phyloP scores from a whole-genome alignment of 2,888 invertebrate genomes.

The Litoditis marina region DNA sequence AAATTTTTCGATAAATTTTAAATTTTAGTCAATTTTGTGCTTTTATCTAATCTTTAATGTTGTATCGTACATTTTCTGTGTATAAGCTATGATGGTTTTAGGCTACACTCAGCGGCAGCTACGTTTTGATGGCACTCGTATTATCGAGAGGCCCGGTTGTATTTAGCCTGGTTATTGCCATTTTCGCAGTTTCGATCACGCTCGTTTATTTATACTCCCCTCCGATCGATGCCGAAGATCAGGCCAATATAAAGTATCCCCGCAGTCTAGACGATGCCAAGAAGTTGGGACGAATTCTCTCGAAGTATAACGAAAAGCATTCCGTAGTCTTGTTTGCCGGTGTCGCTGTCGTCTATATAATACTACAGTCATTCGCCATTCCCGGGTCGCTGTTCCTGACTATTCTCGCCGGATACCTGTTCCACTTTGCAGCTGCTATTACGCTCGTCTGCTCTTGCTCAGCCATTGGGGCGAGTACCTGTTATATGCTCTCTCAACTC shows the following conservation, averaged over 20 bases:
- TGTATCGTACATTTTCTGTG: too few relatives aligned
- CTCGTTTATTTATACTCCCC: conserved; percentile 48
- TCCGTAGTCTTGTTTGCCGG: conserved; percentile 76
- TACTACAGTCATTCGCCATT: conserved; percentile 97
- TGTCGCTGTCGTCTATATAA: conserved; percentile 85
- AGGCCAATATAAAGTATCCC: conserved; percentile 81
- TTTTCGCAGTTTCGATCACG: not conserved
- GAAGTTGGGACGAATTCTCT: conserved; percentile 82
- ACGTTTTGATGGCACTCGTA: too few relatives aligned
- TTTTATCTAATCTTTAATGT: too few relatives aligned
- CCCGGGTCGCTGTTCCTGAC: conserved; percentile 97
- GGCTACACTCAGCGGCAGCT: too few relatives aligned
- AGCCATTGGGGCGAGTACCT: conserved; percentile 88
- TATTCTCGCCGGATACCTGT: conserved; percentile 91
- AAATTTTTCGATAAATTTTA: too few relatives aligned
- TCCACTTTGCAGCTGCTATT: conserved; percentile 85
- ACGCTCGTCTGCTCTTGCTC: conserved; percentile 80
- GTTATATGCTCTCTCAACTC: conserved; percentile 86
- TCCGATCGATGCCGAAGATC: conserved; percentile 73
- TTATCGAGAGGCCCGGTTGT: conserved; percentile 16
- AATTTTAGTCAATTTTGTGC: too few relatives aligned
- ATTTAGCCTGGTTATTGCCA: conserved; percentile 4
- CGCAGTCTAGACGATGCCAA: conserved; percentile 93
- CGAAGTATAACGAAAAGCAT: conserved; percentile 84
- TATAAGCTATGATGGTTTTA: too few relatives aligned